These are phyloP conservation scores for Chloroceryle inda DNA, from an alignment of 2,797 vertebrate species.

Conservation along the genomic window DNA sequence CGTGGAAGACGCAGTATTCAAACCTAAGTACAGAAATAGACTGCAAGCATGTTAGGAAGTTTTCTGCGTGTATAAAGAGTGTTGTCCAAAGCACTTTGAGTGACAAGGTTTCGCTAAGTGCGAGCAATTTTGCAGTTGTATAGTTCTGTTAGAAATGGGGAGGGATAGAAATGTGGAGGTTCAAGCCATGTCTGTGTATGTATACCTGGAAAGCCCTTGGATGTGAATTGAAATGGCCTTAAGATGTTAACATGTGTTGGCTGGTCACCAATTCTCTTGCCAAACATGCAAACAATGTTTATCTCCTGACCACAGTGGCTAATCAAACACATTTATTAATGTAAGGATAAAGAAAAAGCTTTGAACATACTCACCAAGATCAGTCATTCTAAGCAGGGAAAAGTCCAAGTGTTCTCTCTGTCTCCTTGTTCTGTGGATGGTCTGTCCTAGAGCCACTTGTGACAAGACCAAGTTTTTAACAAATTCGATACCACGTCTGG, in stretches of 20 bases:
- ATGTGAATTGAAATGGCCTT: not conserved
- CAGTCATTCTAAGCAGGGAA: not conserved
- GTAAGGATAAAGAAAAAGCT: not conserved
- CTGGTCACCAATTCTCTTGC: not conserved
- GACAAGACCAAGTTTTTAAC: not conserved
- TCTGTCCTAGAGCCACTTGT: not conserved
- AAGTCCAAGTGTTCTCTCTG: not conserved
- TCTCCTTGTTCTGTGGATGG: not conserved
- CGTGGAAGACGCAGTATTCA: not conserved
- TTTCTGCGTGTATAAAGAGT: not conserved
- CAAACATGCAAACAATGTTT: not conserved
- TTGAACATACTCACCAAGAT: not conserved
- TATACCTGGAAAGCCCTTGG: not conserved
- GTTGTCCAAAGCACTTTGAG: not conserved
- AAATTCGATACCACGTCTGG: fast-evolving
- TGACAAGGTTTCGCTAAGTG: not conserved
- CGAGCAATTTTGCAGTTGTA: fast-evolving
- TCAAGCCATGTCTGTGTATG: not conserved
- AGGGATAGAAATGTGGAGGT: not conserved
- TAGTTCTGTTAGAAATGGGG: not conserved
- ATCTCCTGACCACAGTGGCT: not conserved
- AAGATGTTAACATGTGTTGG: not conserved
- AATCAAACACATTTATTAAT: not conserved
- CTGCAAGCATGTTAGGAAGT: not conserved
- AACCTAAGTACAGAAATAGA: not conserved